Conservation (phyloP, 2,888 invertebrate genomes). For the Phengaris arion region DNA sequence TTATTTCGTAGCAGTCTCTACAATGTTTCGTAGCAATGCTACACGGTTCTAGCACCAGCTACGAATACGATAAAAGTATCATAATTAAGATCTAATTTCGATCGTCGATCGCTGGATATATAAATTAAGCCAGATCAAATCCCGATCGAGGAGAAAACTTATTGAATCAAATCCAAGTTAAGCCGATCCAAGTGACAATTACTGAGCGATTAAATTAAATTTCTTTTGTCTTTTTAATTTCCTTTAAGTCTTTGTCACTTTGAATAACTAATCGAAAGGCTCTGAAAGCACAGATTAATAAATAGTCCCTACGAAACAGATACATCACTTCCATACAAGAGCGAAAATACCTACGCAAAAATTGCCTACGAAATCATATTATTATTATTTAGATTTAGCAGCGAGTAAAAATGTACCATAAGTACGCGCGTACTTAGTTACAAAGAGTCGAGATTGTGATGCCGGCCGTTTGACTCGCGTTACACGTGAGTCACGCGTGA, state of each 20-base stretch:
- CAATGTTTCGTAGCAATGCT: neutral
- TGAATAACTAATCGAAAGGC: neutral
- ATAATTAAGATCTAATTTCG: conserved; percentile 10
- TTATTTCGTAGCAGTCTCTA: neutral
- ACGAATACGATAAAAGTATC: neutral
- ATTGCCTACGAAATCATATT: no score
- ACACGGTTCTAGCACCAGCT: neutral
- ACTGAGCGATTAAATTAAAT: conserved; percentile 15
- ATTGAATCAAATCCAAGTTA: conserved; percentile 19
- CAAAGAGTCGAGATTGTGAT: no score
- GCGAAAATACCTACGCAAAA: no score
- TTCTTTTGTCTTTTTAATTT: conserved; percentile 17
- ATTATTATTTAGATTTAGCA: no score
- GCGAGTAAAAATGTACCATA: no score
- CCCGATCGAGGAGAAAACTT: conserved; percentile 17
- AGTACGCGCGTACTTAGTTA: no score
- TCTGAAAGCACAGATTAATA: neutral
- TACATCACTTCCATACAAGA: no score
- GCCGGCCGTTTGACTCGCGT: no score
- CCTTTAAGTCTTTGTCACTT: neutral
- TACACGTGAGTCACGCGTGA: no score
- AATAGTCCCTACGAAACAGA: no score
- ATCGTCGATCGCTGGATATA: conserved; percentile 4
- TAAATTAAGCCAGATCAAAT: conserved; percentile 1
- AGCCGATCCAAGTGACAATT: conserved; percentile 22